A percentile compares a stretch with the other conserved stretches of the same genome.
phyloP scores from a whole-genome alignment of 2,888 invertebrate species.

The Gastracanthus pulcherrimus region DNA sequence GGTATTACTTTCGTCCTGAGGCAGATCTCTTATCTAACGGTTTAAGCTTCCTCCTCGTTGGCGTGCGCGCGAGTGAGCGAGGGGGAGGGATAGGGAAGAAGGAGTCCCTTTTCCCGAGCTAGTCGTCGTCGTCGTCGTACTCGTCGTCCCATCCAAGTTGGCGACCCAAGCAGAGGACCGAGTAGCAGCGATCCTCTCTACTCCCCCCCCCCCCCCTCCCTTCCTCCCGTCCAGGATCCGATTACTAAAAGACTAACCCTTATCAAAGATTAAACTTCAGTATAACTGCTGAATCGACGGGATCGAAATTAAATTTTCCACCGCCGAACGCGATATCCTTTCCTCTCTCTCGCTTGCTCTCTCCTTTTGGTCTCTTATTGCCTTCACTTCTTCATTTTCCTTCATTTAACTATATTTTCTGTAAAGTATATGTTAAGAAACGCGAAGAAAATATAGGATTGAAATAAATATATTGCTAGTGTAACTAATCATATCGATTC shows the following conservation, averaged over 20 bases:
- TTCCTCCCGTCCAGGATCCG: conserved; percentile 73
- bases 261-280: conserved; percentile 80
- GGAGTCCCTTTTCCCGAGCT: conserved; percentile 61
- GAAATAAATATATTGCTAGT: conserved; percentile 12
- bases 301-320: conserved; percentile 80
- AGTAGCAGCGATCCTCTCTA: conserved; percentile 50
- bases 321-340: conserved; percentile 63
- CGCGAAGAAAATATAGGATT: not conserved
- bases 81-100: conserved; percentile 59
- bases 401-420: conserved; percentile 13
- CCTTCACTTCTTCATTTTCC: too few relatives aligned
- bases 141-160: conserved; percentile 33
- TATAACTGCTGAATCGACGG: conserved; percentile 81
- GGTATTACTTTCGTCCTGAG: conserved; percentile 75
- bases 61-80: conserved; percentile 58
- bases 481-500: too few relatives aligned
- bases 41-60: conserved; percentile 72
- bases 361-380: not conserved
- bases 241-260: conserved; percentile 78
- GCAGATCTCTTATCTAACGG: conserved; percentile 77
- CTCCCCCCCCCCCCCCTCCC: conserved; percentile 59
- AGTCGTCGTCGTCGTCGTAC: conserved; percentile 55
- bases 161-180: not conserved
- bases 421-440: conserved; percentile 26
- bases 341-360: not conserved